Evolutionary conservation across 1,140 invertebrate species (phyloP), one percentile per base, ranked within the genome.

Genomic region (Neotoxoptera formosana): DNA sequence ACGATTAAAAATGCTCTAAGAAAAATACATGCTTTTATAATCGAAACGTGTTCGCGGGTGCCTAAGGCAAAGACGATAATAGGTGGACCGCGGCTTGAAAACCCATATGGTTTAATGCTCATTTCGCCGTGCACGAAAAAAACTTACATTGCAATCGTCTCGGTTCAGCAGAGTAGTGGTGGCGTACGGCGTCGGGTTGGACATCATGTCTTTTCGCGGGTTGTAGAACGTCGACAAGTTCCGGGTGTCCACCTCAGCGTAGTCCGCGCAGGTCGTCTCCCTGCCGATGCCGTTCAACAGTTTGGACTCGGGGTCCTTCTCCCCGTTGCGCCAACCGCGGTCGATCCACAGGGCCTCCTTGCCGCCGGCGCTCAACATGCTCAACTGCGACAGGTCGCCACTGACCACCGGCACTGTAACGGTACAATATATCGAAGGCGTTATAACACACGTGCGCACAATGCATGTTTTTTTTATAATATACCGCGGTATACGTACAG

Each of bases 171-270:
- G 95, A 84, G 97, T 98, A 3, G 98, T 98, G 0, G 97, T 98
- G 1, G 98, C 98, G 95, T 98, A 98, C 0, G 98, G 98, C 14
- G 97, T 97, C 0, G 97, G 97, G 94, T 97, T 97, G 4, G 92
- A 84, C 67, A 53, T 48, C 45, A 84, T 56, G 30, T 96, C 95
- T 91, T 96, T 96, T 94, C 96, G 96, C 7, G 94, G 96, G 94
- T 97, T 97, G 95, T 98, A 98, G 94, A 98, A 98, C 0, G 97
- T 98, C 23, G 97, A 97, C 93, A 98, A 94, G 94, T 96, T 97
- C 81, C 96, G 95, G 20, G 96, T 96, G 95, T 98, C 97, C 2
- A 97, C 97, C 95, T 98, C 97, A 0, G 97, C 97, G 94, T 98
- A 97, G 94, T 97, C 97, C 0, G 97, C 96, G 34, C 96, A 96